Base-by-base conservation (phyloP, 1,140 invertebrate genomes). In the Tetranychus urticae region DNA sequence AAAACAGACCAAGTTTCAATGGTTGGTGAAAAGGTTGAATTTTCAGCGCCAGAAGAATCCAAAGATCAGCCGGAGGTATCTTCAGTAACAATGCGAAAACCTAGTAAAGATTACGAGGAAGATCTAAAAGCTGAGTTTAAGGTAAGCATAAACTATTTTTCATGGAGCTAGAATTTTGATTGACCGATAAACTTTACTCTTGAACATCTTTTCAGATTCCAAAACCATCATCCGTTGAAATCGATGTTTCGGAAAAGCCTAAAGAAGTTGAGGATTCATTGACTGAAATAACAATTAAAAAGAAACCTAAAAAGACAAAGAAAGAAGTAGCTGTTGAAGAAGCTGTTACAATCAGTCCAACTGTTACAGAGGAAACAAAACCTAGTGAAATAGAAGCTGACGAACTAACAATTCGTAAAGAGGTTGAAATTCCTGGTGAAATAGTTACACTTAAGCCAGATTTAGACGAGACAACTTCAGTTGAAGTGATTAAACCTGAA, bases 231-330 rank as follows among this genome's bases (percentile, higher is more conserved):
- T n/a, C 50, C 0, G 50, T 33, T 6, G 50, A 52, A 33, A n/a
- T n/a, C 1, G 23, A 7, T 8, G n/a, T 52, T 2, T n/a, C 31
- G 13, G 50, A 52, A 8, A n/a, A 33, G n/a, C 31, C 50, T 6
- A 64, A 71, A 60, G 59, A 63, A 1, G 59, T 66, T 50, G 65
- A 71, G 50, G 68, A 69, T 59, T 62, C 67, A 46, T 61, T 66
- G 54, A 64, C 69, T 58, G 69, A 75, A 65, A 64, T 73, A n/a
- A 65, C 62, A 13, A 54, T 65, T 23, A 61, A 65, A 57, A 61
- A 56, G 52, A 61, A 61, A 56, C 31, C 62, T 8, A 59, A 52
- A 6, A 52, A 52, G n/a, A 1, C 50, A 3, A 52, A 52, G 23
- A 52, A 31, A n/a, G 59, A 64, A 55, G 59, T 59, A 59, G 36